Base-by-base conservation (phyloP, 2,888 invertebrate species). In the Oscheius sp. region DNA sequence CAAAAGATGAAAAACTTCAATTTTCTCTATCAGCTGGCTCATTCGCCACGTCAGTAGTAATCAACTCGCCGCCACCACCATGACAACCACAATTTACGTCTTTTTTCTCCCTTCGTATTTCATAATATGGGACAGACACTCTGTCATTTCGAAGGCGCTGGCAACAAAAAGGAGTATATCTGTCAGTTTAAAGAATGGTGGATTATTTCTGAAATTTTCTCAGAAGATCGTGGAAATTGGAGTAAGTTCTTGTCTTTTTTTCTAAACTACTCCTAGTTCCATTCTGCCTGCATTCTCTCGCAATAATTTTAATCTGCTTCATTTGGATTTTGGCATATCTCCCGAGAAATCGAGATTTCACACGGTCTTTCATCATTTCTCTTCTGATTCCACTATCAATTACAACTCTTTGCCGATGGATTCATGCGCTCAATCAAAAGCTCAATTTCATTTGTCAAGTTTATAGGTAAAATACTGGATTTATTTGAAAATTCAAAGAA, bases 111-210 rank as follows among this genome's bases (percentile, higher is more conserved):
- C 42, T 17, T 42, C 20, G 42, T 42, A 42, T 42, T 37, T 37
- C 37, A 37, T 10, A 37, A 15, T 10, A 55, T 55, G 55, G 55
- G 55, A 2, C 55, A 55, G 20, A 34, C 34, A n/a, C 55, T 55
- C 33, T 55, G 55, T 34, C 55, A 33, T 1, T 17, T 34, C 6
- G 55, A 34, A 17, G 6, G 17, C 2, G 20, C 33, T 34, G 55
- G 37, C 12, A 55, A 4, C 20, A 8, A 17, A 8, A 29, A 17
- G 5, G 34, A 55, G 34, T 23, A 17, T 3, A 17, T 33, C 17
- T 55, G 55, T 34, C 33, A 55, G 20, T 34, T 55, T 5, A 29
- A 33, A 55, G 55, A 55, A 55, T 55, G 55, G 55, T 55, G 55
- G 55, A 55, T 55, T 23, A n/a, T 55, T 4, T n/a, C 55, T 6